phyloP scores from a whole-genome alignment of 2,113 vertebrate genomes.

The Trachemys scripta region DNA sequence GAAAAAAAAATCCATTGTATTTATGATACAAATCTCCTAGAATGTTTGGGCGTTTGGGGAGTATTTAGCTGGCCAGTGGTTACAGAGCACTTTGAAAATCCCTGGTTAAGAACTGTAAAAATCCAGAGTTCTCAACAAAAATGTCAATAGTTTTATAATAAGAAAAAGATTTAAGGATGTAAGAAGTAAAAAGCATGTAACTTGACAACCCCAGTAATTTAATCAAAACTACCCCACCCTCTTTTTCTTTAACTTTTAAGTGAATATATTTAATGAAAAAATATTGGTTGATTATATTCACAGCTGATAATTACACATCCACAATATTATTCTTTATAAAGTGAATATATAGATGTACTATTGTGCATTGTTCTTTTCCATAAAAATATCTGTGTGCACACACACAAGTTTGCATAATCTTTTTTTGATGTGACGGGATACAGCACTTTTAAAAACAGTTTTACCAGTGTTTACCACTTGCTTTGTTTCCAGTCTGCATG shows the following conservation, averaged over 20 bases:
- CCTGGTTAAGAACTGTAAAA: constrained; percentile 38
- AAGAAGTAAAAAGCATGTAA: constrained; percentile 25
- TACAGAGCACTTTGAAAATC: constrained; percentile 31
- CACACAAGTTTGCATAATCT: neutral
- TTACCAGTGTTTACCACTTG: constrained; percentile 39
- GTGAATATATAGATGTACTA: constrained; percentile 15
- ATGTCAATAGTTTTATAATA: constrained; percentile 50
- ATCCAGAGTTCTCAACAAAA: constrained; percentile 29
- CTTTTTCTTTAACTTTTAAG: constrained; percentile 60
- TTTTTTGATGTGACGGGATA: neutral
- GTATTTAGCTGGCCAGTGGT: constrained; percentile 14
- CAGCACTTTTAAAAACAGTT: constrained; percentile 8
- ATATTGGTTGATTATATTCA: constrained; percentile 58
- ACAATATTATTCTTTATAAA: constrained; percentile 53
- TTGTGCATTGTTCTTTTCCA: neutral
- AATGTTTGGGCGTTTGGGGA: constrained; percentile 8
- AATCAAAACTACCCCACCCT: constrained; percentile 43
- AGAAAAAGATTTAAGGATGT: constrained; percentile 56
- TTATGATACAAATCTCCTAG: constrained; percentile 29
- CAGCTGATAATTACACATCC: constrained; percentile 61
- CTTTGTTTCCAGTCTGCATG: constrained; percentile 43
- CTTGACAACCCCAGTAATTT: constrained; percentile 56
- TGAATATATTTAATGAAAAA: constrained; percentile 65
- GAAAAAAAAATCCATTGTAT: constrained; percentile 9
- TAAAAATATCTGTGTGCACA: neutral